Conservation (phyloP, 2,113 vertebrate species). For the Engraulis encrasicolus region DNA sequence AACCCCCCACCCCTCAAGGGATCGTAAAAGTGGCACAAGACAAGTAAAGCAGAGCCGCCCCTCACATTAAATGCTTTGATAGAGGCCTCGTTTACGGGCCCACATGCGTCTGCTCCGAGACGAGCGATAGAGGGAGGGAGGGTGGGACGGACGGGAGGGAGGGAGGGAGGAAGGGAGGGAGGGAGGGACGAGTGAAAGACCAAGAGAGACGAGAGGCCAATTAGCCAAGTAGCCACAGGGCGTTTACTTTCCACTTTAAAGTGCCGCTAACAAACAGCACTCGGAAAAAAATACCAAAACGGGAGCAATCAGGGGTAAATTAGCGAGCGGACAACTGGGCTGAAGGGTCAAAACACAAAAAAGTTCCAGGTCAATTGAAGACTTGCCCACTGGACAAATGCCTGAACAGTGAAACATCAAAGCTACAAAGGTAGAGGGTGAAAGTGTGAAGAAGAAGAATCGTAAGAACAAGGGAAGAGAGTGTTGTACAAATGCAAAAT, state of each 20-base stretch:
- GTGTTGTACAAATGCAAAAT: too few relatives aligned
- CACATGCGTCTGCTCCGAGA: constrained; percentile 9
- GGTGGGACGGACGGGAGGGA: not conserved
- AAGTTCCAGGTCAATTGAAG: not conserved
- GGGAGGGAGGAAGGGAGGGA: not conserved
- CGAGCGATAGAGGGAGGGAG: constrained; percentile 28
- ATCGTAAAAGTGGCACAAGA: constrained; percentile 40
- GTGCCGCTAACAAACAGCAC: not conserved
- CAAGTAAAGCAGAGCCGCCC: constrained; percentile 41
- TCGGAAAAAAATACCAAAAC: not conserved
- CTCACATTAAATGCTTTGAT: constrained; percentile 49
- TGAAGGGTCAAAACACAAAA: not conserved
- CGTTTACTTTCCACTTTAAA: not conserved
- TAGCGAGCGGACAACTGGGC: too few relatives aligned
- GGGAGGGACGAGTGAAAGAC: not conserved
- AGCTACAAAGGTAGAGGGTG: too few relatives aligned
- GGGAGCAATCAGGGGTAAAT: not conserved
- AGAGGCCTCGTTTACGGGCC: constrained; percentile 29
- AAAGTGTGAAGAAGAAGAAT: too few relatives aligned
- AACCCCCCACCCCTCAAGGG: constrained; percentile 26
- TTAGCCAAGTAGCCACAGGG: not conserved
- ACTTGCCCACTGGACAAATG: too few relatives aligned
- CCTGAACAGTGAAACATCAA: too few relatives aligned
- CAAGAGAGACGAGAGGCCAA: not conserved
- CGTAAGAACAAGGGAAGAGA: too few relatives aligned